phyloP scores from a whole-genome alignment of 2,888 invertebrate species.

The Eristalis arbustorum region DNA sequence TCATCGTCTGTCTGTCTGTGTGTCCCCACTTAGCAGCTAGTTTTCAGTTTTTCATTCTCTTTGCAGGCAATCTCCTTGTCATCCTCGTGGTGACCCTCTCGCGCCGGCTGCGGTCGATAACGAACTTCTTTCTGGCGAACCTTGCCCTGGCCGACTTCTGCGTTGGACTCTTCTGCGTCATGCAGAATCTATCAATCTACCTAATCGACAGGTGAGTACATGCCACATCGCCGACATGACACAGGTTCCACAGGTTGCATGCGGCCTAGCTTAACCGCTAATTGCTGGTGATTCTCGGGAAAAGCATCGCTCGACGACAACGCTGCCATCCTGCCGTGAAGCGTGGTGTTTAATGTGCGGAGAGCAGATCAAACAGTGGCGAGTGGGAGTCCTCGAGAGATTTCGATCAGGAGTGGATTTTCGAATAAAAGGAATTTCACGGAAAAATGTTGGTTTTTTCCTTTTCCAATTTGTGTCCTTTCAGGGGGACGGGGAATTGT shows the following conservation, averaged over 20 bases:
- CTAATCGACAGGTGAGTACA: conserved; percentile 86
- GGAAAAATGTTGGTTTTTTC: not conserved
- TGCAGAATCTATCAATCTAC: conserved; percentile 92
- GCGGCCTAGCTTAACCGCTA: too few species aligned
- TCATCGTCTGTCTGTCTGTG: not conserved
- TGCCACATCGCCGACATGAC: too few species aligned
- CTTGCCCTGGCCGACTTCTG: conserved; percentile 94
- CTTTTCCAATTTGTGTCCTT: not conserved
- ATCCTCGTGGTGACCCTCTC: conserved; percentile 92
- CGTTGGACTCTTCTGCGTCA: conserved; percentile 95
- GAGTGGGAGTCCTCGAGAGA: not conserved
- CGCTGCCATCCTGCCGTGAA: too few species aligned
- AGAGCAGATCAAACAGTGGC: not conserved
- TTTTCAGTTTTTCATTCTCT: conserved; percentile 38
- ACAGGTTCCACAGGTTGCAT: too few species aligned
- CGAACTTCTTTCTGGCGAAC: conserved; percentile 95
- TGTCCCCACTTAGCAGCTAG: not conserved
- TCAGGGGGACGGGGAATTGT: not conserved
- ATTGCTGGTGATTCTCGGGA: too few species aligned
- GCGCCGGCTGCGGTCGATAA: conserved; percentile 90
- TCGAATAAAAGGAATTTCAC: not conserved
- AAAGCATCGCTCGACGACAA: too few species aligned
- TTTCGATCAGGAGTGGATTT: not conserved
- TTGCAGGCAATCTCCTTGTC: conserved; percentile 92
- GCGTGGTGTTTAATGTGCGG: not conserved